These are phyloP conservation scores for Vanacampus margaritifer DNA, from an alignment of 2,113 vertebrate species.

Conservation along the genomic window DNA sequence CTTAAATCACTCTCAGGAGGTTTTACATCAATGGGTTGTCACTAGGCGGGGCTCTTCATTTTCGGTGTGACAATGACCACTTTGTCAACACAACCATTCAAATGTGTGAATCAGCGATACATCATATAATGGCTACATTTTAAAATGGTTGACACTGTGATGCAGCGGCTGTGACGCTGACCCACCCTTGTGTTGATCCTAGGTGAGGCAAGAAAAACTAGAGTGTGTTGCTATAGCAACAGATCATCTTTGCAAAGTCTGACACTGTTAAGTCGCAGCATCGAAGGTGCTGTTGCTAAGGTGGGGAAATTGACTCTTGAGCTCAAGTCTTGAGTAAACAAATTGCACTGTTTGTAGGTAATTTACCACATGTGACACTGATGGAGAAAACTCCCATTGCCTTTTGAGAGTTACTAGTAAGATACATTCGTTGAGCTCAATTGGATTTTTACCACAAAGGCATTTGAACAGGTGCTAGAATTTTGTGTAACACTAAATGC, in stretches of 20 bases:
- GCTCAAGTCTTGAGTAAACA: not conserved
- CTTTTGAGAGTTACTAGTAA: slow-evolving; percentile 8
- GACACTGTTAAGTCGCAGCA: not conserved
- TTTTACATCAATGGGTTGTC: slow-evolving; percentile 43
- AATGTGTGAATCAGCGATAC: not conserved
- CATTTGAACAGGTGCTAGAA: slow-evolving; percentile 18
- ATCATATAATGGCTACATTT: not conserved
- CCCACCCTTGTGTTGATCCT: not conserved
- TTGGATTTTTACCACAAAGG: slow-evolving; percentile 14
- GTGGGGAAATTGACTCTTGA: not conserved
- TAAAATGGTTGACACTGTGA: not conserved
- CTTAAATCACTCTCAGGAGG: slow-evolving; percentile 73
- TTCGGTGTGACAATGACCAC: slow-evolving; percentile 8
- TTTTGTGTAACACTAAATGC: slow-evolving; percentile 25
- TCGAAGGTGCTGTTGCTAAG: not conserved
- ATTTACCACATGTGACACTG: slow-evolving; percentile 1
- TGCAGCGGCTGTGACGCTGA: not conserved
- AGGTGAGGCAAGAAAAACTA: slow-evolving; percentile 2
- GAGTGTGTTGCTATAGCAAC: slow-evolving; percentile 16
- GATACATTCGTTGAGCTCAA: not conserved
- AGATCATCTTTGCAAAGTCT: slow-evolving; percentile 3
- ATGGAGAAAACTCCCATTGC: not conserved
- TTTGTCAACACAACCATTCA: not conserved
- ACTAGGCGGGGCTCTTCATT: slow-evolving; percentile 13
- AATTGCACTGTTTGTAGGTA: slow-evolving; percentile 1